Evolutionary conservation across 23 tunicate species (phyloP), one percentile per base, ranked within the genome.

Genomic region (Ascidia mentula): DNA sequence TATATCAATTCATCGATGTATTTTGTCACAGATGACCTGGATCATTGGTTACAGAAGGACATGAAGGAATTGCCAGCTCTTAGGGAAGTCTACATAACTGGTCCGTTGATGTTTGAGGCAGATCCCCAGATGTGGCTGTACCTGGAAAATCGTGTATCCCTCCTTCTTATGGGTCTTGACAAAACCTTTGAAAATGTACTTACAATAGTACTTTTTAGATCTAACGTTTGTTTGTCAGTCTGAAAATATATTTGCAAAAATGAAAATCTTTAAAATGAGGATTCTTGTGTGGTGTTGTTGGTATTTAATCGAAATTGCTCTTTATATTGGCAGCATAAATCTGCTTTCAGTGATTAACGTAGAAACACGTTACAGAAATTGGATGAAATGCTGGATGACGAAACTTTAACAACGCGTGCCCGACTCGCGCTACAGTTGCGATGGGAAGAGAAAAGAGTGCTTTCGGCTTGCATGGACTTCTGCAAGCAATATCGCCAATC

Each of bases 71-170:
- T 82, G 20, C n/a, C 36, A 36, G 69, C 69, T 8, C 81, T 87
- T 31, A 65, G 76, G 18, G 87, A 82, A 7, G 76, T 88, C 26
- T 83, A 80, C 60, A 37, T 85, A 15, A 30, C 78, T 26, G 76
- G 45, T 28, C 70, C 60, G 1, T 12, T 77, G 37, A 40, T 72
- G 32, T 82, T 82, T 40, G 37, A 75, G 34, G 31, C 69, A 73
- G 96, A 90, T 22, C 40, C 32, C 22, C 72, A 82, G 72, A 76
- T 88, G 53, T 93, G 98, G 94, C 74, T 80, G 72, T 93, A 33
- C 77, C 69, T 93, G 60, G 89, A 83, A 69, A 85, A 93, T 45
- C 59, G 98, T 3, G 79, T 88, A 30, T 61, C 69, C 31, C 83
- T 93, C 34, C 85, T 93, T 7, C 61, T 88, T 40, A 46, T 59